These are phyloP conservation scores for Eulacestoma nigropectus DNA, from an alignment of 2,113 vertebrate species.

Conservation along the genomic window DNA sequence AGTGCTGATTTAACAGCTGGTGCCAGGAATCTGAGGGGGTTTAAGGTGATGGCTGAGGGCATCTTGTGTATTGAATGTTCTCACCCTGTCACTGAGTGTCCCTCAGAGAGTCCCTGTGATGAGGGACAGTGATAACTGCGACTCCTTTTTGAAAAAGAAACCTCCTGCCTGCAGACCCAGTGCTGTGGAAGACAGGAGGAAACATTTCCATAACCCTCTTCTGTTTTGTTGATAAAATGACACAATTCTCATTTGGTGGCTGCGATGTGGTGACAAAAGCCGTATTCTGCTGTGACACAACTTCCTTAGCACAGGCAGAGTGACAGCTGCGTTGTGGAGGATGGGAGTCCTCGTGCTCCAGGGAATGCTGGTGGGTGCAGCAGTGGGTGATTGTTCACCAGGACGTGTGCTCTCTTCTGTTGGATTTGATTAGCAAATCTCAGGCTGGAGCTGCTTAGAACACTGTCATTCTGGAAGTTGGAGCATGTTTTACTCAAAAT, in stretches of 20 bases:
- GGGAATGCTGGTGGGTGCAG: not conserved
- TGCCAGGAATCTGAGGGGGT: not conserved
- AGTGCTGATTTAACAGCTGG: not conserved
- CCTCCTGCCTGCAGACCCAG: not conserved
- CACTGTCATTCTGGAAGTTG: not conserved
- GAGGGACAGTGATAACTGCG: too few species aligned
- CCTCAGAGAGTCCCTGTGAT: not conserved
- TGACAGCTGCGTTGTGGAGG: not conserved
- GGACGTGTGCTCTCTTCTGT: too few species aligned
- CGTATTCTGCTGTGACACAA: not conserved
- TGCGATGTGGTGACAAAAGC: not conserved
- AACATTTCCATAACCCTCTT: not conserved
- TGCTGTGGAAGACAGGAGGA: not conserved
- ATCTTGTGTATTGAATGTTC: not conserved
- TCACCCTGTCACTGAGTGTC: not conserved
- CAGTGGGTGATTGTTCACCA: not conserved
- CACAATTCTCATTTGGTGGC: not conserved
- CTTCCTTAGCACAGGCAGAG: rapidly evolving
- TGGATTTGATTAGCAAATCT: not conserved
- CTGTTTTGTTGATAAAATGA: not conserved
- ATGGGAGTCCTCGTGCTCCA: not conserved
- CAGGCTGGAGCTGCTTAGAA: not conserved
- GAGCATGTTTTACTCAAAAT: not conserved
- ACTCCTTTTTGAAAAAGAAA: too few species aligned
- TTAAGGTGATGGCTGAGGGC: not conserved